These are phyloP conservation scores for Kuschelorhynchus macadamiae DNA, from an alignment of 2,888 invertebrate species.

Conservation along the genomic window DNA sequence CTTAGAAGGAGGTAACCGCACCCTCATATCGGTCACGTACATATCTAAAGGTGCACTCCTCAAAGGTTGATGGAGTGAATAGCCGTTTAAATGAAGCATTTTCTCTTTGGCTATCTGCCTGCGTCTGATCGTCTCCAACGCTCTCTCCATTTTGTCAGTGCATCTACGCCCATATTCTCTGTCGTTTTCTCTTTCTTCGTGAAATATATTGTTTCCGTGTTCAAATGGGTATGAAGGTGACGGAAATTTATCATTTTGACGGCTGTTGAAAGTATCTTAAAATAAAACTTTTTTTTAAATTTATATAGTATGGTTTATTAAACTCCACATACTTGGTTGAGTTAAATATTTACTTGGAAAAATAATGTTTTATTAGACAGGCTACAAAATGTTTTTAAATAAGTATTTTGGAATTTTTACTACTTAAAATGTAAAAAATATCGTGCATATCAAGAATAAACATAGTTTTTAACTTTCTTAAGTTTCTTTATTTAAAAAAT, in stretches of 20 bases:
- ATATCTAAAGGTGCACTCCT: slow-evolving; percentile 77
- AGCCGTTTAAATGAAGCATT: slow-evolving; percentile 74
- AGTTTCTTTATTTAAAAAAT: too few species aligned
- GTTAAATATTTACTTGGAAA: too few species aligned
- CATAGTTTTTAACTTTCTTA: too few species aligned
- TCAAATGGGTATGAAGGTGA: slow-evolving; percentile 64
- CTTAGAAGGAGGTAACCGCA: slow-evolving; percentile 77
- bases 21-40: slow-evolving; percentile 80
- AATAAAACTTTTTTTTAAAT: too few species aligned
- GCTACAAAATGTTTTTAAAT: too few species aligned
- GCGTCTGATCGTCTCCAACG: slow-evolving; percentile 75
- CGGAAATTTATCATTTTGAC: slow-evolving; percentile 67
- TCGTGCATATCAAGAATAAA: too few species aligned
- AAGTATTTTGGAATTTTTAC: too few species aligned
- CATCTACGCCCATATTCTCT: slow-evolving; percentile 69
- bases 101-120: slow-evolving; percentile 71
- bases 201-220: slow-evolving; percentile 57
- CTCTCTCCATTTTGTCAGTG: slow-evolving; percentile 77
- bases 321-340: too few species aligned
- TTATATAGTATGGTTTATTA: too few species aligned
- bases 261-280: slow-evolving; percentile 60
- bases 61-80: slow-evolving; percentile 76
- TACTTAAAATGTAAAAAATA: too few species aligned
- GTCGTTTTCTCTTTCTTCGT: slow-evolving; percentile 59
- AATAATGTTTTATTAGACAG: too few species aligned